A percentile compares a stretch with the other conserved stretches of the same genome.
These are phyloP conservation scores for Psilopsiagon aymara DNA, from an alignment of 2,113 vertebrate species.

Conservation along the genomic window DNA sequence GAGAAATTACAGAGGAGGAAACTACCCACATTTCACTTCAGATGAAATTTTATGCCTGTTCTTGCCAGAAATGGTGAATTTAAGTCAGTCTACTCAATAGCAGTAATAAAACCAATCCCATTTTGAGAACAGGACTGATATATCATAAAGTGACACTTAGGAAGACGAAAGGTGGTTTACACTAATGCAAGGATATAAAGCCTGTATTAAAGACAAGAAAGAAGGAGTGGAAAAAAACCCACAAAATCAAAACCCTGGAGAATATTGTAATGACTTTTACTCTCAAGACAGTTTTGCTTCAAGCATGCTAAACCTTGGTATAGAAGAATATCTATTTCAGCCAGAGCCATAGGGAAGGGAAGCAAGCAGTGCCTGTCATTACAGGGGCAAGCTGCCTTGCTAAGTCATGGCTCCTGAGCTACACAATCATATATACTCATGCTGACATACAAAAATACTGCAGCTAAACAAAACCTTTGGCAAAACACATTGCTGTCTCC, in stretches of 20 bases:
- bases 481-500: not conserved
- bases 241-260: not conserved
- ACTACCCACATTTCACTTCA: not conserved
- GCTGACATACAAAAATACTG: conserved; percentile 24
- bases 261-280: not conserved
- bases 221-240: not conserved
- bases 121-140: not conserved
- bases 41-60: not conserved
- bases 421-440: not conserved
- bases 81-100: not conserved
- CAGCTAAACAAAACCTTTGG: not conserved
- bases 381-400: conserved; percentile 13
- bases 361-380: not conserved
- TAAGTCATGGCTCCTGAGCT: conserved; percentile 30
- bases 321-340: not conserved
- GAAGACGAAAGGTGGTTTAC: conserved; percentile 1
- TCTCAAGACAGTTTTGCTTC: not conserved
- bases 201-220: not conserved
- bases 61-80: conserved; percentile 21
- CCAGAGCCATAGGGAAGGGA: not conserved
- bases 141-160: not conserved
- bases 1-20: conserved; percentile 20
- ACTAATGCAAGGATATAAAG: not conserved
- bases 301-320: not conserved
- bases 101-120: conserved; percentile 16